These are phyloP conservation scores for Channa argus DNA, from an alignment of 2,113 vertebrate genomes.

Conservation along the genomic window DNA sequence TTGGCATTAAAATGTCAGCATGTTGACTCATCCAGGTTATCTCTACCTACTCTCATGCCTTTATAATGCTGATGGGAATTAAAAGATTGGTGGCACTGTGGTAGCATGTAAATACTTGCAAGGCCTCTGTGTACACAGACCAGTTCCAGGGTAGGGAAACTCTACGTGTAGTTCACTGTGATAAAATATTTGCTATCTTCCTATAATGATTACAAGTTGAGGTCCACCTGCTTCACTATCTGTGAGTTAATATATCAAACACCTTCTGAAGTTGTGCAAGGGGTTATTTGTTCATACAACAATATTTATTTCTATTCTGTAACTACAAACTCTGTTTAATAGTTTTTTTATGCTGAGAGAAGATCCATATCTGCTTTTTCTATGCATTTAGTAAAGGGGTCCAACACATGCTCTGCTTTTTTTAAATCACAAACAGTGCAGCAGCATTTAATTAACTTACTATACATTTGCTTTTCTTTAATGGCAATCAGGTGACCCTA, in stretches of 20 bases:
- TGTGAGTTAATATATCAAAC: background rate
- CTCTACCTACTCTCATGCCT: background rate
- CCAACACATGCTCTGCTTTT: background rate
- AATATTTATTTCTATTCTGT: no score
- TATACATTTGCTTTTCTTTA: background rate
- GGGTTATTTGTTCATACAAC: background rate
- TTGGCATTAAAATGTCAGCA: background rate
- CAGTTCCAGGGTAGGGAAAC: background rate
- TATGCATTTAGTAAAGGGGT: background rate
- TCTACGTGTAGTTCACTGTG: background rate
- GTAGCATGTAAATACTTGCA: conserved; percentile 1
- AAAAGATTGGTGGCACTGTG: background rate
- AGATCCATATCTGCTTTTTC: background rate
- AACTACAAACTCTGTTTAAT: no score
- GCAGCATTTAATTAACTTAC: no score
- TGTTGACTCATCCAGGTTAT: background rate
- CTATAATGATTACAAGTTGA: background rate
- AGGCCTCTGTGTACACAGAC: background rate
- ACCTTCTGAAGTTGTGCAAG: background rate
- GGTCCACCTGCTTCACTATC: background rate
- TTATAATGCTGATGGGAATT: background rate
- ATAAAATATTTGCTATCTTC: background rate
- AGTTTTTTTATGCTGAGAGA: background rate
- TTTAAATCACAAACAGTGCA: no score
- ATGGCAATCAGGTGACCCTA: background rate